phyloP scores from a whole-genome alignment of 2,888 invertebrate genomes.

The Mamestra brassicae region DNA sequence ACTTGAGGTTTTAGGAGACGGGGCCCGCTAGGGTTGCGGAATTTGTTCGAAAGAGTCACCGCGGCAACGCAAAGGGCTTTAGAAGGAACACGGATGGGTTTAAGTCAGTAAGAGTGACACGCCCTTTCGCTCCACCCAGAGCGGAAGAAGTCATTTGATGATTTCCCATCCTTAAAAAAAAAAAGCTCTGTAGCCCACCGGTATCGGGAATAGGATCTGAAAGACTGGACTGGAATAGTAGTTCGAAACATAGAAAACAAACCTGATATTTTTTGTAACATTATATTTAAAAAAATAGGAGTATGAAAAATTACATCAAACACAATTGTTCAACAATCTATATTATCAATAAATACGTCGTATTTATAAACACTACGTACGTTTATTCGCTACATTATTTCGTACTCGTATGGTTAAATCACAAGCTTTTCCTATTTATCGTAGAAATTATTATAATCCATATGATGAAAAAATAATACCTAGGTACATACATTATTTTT shows the following conservation, averaged over 20 bases:
- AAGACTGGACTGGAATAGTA: neutral
- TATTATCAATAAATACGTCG: conserved; percentile 57
- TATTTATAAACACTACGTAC: conserved; percentile 49
- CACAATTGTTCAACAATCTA: conserved; percentile 55
- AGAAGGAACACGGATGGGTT: too few relatives aligned
- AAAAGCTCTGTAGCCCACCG: too few relatives aligned
- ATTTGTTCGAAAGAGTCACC: too few relatives aligned
- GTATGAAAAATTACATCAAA: conserved; percentile 61
- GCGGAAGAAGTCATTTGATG: too few relatives aligned
- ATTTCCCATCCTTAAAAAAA: too few relatives aligned
- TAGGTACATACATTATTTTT: too few relatives aligned
- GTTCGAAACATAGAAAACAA: neutral
- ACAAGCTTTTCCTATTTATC: conserved; percentile 22
- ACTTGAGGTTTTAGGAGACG: too few relatives aligned
- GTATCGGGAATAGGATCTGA: too few relatives aligned
- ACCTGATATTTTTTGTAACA: conserved; percentile 27
- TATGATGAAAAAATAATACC: neutral
- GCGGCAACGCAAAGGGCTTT: too few relatives aligned
- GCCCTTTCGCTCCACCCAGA: too few relatives aligned
- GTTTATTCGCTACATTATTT: conserved; percentile 38
- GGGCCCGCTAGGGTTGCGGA: too few relatives aligned
- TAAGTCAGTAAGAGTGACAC: too few relatives aligned
- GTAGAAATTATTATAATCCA: conserved; percentile 1
- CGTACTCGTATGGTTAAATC: conserved; percentile 31
- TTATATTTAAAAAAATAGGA: conserved; percentile 57